Evolutionary conservation across 2,113 vertebrate species (phyloP), one percentile per base, ranked within the genome.

Genomic region (Columbina picui): DNA sequence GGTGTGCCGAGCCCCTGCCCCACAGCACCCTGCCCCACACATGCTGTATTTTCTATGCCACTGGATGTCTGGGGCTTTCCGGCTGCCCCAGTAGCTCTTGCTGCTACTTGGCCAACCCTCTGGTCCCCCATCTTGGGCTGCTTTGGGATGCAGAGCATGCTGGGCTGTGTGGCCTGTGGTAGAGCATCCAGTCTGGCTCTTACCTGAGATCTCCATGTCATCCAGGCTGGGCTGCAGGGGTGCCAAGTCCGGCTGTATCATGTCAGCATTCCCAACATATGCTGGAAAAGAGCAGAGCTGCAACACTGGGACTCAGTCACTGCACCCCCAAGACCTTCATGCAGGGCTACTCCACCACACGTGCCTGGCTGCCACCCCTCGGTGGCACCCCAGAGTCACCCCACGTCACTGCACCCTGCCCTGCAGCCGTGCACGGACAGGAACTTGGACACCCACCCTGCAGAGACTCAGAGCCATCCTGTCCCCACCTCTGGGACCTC

Each of bases 181-280:
- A 32, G 18, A 0, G 0, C 20, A 55, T 14, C 39, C 2, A 3
- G 64, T 17, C 27, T 39, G 74, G 59, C 34, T 93, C 96, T 84
- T 97, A 99, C 99, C 99, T 97, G 99, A 98, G 92, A 99, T 99
- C 59, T 99, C 99, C 99, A 99, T 99, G 69, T 99, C 99, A 26
- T 99, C 99, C 85, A 99, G 96, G 96, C 97, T 99, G 89, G 99
- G 99, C 97, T 99, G 99, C 86, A 99, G 98, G 0, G 99, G 99
- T 1, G 98, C 98, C 97, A 99, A 94, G 73, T 98, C 99, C 0
- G 99, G 99, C 95, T 99, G 99, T 96, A 99, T 99, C 97, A 99
- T 99, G 75, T 99, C 99, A 70, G 99, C 99, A 32, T 99, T 99
- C 94, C 98, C 98, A 3, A 98, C 97, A 68, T 99, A 99, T 0